phyloP scores from a whole-genome alignment of 2,797 vertebrate genomes.

The Betta splendens region DNA sequence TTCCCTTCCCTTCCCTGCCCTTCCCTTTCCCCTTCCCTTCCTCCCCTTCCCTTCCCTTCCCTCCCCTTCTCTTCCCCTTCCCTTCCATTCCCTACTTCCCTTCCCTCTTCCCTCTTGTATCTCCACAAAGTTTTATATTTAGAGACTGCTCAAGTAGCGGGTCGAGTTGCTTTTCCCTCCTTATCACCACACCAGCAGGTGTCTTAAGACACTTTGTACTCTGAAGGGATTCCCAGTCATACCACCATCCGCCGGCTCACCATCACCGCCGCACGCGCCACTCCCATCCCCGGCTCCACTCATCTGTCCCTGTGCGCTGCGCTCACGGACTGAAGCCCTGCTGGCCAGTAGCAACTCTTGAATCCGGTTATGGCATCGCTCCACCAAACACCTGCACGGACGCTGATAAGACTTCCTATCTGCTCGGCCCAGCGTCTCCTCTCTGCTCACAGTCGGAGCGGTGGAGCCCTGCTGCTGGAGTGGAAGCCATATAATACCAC shows the following conservation, averaged over 20 bases:
- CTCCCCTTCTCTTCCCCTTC: background rate
- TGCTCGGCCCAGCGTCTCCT: conserved; percentile 42
- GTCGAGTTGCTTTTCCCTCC: conserved; percentile 61
- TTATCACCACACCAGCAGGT: conserved; percentile 74
- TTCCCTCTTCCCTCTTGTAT: background rate
- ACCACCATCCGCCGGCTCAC: conserved; percentile 35
- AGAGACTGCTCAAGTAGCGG: conserved; percentile 39
- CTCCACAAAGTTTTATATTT: conserved; percentile 35
- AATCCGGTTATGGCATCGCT: conserved; percentile 63
- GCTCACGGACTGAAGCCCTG: conserved; percentile 42
- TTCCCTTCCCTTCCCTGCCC: too few species aligned
- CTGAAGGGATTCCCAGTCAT: conserved; percentile 62
- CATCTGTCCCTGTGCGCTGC: conserved; percentile 3
- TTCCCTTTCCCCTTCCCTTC: too few species aligned
- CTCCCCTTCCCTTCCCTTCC: too few species aligned
- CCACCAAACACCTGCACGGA: conserved; percentile 64
- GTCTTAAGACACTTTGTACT: conserved; percentile 40
- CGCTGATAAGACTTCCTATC: conserved; percentile 74
- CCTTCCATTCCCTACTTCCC: too few species aligned
- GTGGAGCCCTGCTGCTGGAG: conserved; percentile 29
- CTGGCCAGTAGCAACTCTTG: conserved; percentile 48
- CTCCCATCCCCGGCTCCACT: conserved; percentile 14
- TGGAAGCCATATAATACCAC: conserved; percentile 19
- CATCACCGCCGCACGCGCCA: conserved; percentile 15
- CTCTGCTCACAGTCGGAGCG: conserved; percentile 37